Base-by-base conservation (phyloP, 2,113 vertebrate genomes). In the Tor tambroides region DNA sequence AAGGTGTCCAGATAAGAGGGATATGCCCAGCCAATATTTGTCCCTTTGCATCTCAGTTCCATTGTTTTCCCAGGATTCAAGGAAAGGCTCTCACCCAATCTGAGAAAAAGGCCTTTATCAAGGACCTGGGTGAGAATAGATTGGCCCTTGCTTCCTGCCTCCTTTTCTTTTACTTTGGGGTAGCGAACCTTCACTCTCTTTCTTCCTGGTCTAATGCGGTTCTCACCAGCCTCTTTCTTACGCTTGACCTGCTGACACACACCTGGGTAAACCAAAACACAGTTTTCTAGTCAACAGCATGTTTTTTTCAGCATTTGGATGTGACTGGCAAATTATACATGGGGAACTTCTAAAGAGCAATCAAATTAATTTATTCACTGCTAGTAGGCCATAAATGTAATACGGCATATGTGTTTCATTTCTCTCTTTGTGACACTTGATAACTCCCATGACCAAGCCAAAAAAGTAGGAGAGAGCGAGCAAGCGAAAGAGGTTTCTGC, bases 1-100 rank as follows among this genome's bases (percentile, higher is more conserved):
- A 96, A 98, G 80, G 95, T 96, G 92, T 97, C 94, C 72, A 98
- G 92, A 87, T 96, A 96, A 0, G 95, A 85, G 0, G 98, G 98
- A 78, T 99, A 99, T 9, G 91, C 95, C 98, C 98, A 99, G 5
- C 89, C 96, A 0, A 99, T 96, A 10, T 94, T 95, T 83, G 10
- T 94, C 12, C 98, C 98, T 90, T 99, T 98, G 90, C 98, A 99
- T 0, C 98, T 95, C 32, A 99, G 94, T 88, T 98, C 97, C 35
- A 99, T 0, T n/a, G 88, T 93, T 46, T 94, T 95, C 10, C 96
- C 97, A 0, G 96, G 94, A 10, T 56, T 80, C 88, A 97, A 90
- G 14, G 85, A 95, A 6, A 96, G 91, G 80, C 90, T 96, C 2
- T 94, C 91, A 1, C 94, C 91, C 0, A 97, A 89, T 43, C 96